A percentile compares a stretch with the other conserved stretches of the same genome.
phyloP scores from a whole-genome alignment of 2,797 vertebrate species.

The Cirrhinus molitorella region DNA sequence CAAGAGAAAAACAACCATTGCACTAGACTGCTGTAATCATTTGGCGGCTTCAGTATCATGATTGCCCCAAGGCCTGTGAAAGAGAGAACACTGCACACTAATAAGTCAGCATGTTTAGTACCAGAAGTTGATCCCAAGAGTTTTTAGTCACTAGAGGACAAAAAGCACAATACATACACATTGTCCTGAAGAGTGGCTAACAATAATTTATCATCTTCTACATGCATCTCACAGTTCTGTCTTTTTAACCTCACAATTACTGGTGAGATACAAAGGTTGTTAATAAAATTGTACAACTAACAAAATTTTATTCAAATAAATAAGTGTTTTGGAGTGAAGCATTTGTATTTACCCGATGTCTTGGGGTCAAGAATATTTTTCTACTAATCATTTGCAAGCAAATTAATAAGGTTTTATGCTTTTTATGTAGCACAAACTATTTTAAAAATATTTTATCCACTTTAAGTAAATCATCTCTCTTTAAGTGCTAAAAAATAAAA shows the following conservation, averaged over 20 bases:
- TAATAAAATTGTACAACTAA: background rate
- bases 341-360: background rate
- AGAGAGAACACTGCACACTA: constrained; percentile 33
- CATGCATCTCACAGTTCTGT: constrained; percentile 16
- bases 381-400: constrained; percentile 8
- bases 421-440: constrained; percentile 3
- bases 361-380: background rate
- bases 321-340: background rate
- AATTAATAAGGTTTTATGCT: background rate
- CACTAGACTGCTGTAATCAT: constrained; percentile 27
- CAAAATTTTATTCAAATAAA: background rate
- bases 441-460: background rate
- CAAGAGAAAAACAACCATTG: constrained; percentile 15
- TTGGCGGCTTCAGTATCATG: constrained; percentile 4
- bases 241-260: background rate
- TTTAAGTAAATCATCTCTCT: background rate
- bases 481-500: background rate
- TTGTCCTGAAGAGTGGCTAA: constrained; percentile 45
- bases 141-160: constrained; percentile 51
- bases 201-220: constrained; percentile 53
- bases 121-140: constrained; percentile 52
- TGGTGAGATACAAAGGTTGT: background rate
- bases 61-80: constrained; percentile 41
- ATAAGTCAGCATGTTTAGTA: constrained; percentile 53
- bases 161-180: constrained; percentile 24